Base-by-base conservation (phyloP, 2,113 vertebrate species). In the Strigops habroptila region DNA sequence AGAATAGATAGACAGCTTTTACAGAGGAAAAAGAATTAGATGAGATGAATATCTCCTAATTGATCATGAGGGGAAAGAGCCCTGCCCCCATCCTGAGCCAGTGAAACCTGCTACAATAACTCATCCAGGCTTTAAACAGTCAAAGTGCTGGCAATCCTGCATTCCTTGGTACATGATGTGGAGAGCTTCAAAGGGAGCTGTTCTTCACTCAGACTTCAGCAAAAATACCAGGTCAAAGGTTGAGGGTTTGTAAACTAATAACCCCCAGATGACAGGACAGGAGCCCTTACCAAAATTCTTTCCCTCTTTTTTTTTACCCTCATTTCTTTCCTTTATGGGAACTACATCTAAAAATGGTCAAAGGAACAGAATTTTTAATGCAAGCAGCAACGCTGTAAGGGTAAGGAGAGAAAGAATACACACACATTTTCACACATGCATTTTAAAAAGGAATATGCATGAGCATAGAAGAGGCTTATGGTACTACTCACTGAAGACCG, bases 201-300 rank as follows among this genome's bases (percentile, higher is more conserved):
- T 60, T 91, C 91, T 77, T 95, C 91, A 85, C 90, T 93, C 83
- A 91, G 87, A 95, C 93, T 90, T 93, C 60, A 90, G 92, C 87
- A 95, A 97, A 97, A 97, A 96, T 90, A 53, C 81, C 85, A 94
- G 96, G 96, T 97, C 96, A 97, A 96, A 98, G 96, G 95, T 91
- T 94, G 90, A 96, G 78, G 86, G 96, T 97, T 97, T 95, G 95
- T 96, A 97, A 98, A 98, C 97, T 96, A 98, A 97, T 97, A 98
- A 98, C 94, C 91, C 94, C 93, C 96, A 97, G 95, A 84, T 97
- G 96, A 96, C 93, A 97, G 71, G 57, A 6, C 52, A 91, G 90
- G 78, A 97, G 30, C 49, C 62, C 86, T 92, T 88, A 92, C 79
- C 79, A 97, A 97, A 94, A 83, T 71, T 53, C 52, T 91, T 93